Conservation (phyloP, 2,888 invertebrate species). For the Limnephilus marmoratus region DNA sequence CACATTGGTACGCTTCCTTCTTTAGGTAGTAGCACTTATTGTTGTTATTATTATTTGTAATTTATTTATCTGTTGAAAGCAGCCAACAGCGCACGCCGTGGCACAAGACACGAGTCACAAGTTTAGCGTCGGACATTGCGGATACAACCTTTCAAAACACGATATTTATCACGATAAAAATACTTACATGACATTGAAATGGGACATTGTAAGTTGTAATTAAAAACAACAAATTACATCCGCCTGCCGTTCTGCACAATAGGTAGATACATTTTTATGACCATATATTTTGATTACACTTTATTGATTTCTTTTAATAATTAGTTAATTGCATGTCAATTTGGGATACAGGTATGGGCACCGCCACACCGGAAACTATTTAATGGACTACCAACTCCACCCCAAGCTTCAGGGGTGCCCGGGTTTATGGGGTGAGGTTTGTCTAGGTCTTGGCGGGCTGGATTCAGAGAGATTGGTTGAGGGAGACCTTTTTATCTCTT, state of each 20-base stretch:
- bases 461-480: too few species aligned
- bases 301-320: not conserved
- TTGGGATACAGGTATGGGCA: too few species aligned
- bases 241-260: constrained; percentile 20
- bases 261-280: not conserved
- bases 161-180: constrained; percentile 5
- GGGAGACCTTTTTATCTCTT: too few species aligned
- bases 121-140: not conserved
- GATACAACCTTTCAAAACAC: not conserved
- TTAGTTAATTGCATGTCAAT: too few species aligned
- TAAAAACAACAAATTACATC: constrained; percentile 25
- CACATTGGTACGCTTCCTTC: not conserved
- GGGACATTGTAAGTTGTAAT: constrained; percentile 11
- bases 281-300: not conserved
- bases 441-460: too few species aligned
- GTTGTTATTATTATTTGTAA: not conserved
- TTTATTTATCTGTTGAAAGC: not conserved
- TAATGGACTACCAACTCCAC: too few species aligned
- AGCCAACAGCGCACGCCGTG: not conserved
- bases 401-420: too few species aligned
- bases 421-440: too few species aligned
- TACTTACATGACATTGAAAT: constrained; percentile 34
- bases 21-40: not conserved
- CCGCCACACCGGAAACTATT: too few species aligned
- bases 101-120: not conserved